Base-by-base conservation (phyloP, 1,140 invertebrate genomes). In the Bilobella aurantiaca region DNA sequence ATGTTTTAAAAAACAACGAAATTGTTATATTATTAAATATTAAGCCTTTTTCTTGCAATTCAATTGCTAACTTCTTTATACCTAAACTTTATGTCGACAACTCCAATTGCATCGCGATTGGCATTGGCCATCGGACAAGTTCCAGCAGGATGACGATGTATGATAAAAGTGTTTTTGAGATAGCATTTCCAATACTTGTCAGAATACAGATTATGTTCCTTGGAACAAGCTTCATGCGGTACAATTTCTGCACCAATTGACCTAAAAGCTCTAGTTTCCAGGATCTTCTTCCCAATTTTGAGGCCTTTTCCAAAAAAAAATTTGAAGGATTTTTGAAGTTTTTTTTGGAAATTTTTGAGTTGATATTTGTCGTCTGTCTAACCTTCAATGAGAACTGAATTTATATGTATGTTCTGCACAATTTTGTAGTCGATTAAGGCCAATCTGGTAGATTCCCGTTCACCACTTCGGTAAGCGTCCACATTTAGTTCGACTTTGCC, bases 131-230 rank as follows among this genome's bases (percentile, higher is more conserved):
- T 56, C 23, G 12, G 14, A 56, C 49, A 56, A 12, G 49, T 56
- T 25, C 49, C 49, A 56, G 23, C 21, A 14, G 49, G 49, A 56
- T 56, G 49, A 12, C 25, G 5, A 56, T 25, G 5, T n/a, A 25
- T 56, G 8, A 23, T 5, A 25, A 25, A 8, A n/a, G 49, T 56
- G 5, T 23, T 12, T 14, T 25, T 12, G 23, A 56, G 12, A 23
- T 14, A 56, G 49, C 49, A 56, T 56, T 56, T 56, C 49, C 49
- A 56, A 56, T 56, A 56, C 14, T 5, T 23, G 21, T 56, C 21
- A 14, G 49, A 56, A 56, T 5, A 14, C 8, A 23, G 25, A 56
- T 42, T 42, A 12, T 42, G 8, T 12, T 8, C 8, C 34, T 8
- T 42, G 8, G 18, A 8, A 18, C 34, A 42, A 12, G 8, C 34